These are phyloP conservation scores for Spilogale gracilis DNA, from an alignment of 2,113 vertebrate species.

Conservation along the genomic window DNA sequence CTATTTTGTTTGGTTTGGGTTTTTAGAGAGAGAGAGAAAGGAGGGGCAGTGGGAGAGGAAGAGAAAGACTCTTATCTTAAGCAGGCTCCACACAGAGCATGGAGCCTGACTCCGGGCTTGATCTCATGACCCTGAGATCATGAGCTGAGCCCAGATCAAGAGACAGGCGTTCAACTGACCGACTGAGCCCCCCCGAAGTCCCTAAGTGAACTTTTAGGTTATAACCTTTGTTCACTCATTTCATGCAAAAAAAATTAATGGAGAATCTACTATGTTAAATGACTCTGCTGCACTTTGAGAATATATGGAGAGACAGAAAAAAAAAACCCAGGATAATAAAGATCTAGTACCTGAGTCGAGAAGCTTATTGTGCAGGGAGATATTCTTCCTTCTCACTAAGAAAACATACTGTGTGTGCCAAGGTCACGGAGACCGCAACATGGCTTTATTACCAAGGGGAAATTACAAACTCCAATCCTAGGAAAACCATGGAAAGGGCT, in stretches of 20 bases:
- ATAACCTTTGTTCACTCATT: not conserved
- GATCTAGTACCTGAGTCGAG: not conserved
- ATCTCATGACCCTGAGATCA: no score
- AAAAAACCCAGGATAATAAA: not conserved
- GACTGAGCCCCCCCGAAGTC: no score
- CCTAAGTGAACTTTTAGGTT: not conserved
- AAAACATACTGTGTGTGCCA: rapidly evolving
- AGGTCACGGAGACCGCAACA: no score
- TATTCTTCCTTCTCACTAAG: no score
- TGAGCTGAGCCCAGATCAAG: no score
- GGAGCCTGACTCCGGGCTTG: no score
- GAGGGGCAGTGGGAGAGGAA: not conserved
- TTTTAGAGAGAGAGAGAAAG: not conserved
- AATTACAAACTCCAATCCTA: no score
- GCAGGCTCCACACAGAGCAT: no score
- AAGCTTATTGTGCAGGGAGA: no score
- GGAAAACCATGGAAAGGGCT: not conserved
- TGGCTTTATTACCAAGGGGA: not conserved
- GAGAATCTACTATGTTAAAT: not conserved
- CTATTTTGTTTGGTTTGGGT: not conserved
- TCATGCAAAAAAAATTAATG: not conserved
- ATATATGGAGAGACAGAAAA: not conserved
- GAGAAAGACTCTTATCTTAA: not conserved
- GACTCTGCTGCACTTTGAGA: not conserved
- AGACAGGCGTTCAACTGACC: no score